Evolutionary conservation across 1,140 invertebrate species (phyloP).

Genomic region (Aculops lycopersici): DNA sequence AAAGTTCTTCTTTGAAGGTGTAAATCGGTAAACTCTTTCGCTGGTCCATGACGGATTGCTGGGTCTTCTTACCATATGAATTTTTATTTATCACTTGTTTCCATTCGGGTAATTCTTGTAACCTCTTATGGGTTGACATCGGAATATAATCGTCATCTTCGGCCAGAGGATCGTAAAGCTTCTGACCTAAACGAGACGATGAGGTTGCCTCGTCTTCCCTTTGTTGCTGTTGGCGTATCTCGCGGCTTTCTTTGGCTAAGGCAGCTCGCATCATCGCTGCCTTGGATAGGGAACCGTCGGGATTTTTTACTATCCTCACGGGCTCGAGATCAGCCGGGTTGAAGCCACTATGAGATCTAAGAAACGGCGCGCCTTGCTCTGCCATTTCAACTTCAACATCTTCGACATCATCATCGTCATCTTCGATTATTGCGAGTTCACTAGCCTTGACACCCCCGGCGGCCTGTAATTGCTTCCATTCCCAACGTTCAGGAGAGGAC

Average conservation of each 20-base stretch:
- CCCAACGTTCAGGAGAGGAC: conserved; percentile 66
- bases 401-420: conserved; percentile 66
- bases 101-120: conserved; percentile 84
- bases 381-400: conserved; percentile 97
- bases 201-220: conserved; percentile 63
- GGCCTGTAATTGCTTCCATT: conserved; percentile 39
- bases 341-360: conserved; percentile 50
- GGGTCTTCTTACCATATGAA: conserved; percentile 78
- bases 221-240: conserved; percentile 59
- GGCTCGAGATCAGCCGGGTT: conserved; percentile 61
- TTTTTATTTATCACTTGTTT: conserved; percentile 83
- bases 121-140: conserved; percentile 36
- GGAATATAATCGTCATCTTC: conserved; percentile 34
- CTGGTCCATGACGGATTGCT: conserved; percentile 75
- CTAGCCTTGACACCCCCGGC: conserved; percentile 49
- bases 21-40: conserved; percentile 65
- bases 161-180: conserved; percentile 81
- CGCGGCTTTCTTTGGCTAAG: conserved; percentile 72
- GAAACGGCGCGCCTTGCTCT: conserved; percentile 87
- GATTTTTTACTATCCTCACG: conserved; percentile 89
- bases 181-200: conserved; percentile 48
- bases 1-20: conserved; percentile 57
- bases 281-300: conserved; percentile 78
- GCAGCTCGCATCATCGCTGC: conserved; percentile 99
- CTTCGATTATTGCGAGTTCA: conserved; percentile 43